A percentile compares a stretch with the other conserved stretches of the same genome.
These are phyloP conservation scores for Xenopus petersii DNA, from an alignment of 2,797 vertebrate genomes.

Conservation along the genomic window DNA sequence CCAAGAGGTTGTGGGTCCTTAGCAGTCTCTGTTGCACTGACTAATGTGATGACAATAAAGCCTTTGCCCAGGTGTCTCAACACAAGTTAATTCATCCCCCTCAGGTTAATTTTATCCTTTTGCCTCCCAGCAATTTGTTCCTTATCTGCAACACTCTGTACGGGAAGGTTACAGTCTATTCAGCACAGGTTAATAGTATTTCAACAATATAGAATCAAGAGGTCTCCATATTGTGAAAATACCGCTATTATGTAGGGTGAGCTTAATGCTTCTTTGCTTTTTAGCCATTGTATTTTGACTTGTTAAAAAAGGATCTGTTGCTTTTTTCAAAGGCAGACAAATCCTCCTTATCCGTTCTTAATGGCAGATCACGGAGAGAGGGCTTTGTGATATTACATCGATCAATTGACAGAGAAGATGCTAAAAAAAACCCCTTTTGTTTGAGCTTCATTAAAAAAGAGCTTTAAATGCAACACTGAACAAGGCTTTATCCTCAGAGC, in stretches of 20 bases:
- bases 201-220: too few relatives aligned
- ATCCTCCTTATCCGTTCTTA: slow-evolving; percentile 5
- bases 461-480: slow-evolving; percentile 24
- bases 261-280: neutral
- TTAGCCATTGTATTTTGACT: neutral
- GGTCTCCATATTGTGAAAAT: neutral
- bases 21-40: too few relatives aligned
- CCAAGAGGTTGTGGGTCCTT: too few relatives aligned
- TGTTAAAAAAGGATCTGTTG: neutral
- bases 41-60: too few relatives aligned
- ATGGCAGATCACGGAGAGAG: neutral
- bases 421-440: slow-evolving; percentile 1
- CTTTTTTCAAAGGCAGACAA: slow-evolving; percentile 7
- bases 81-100: too few relatives aligned
- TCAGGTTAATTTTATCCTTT: too few relatives aligned
- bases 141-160: too few relatives aligned
- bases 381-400: slow-evolving; percentile 1
- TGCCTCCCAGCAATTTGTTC: too few relatives aligned
- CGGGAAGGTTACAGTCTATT: too few relatives aligned
- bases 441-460: slow-evolving; percentile 1
- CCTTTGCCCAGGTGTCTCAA: too few relatives aligned
- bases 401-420: slow-evolving; percentile 16
- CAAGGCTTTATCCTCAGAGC: neutral
- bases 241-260: neutral
- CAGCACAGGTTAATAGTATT: too few relatives aligned